phyloP scores from a whole-genome alignment of 2,888 invertebrate species.

The Gryllus longicercus region DNA sequence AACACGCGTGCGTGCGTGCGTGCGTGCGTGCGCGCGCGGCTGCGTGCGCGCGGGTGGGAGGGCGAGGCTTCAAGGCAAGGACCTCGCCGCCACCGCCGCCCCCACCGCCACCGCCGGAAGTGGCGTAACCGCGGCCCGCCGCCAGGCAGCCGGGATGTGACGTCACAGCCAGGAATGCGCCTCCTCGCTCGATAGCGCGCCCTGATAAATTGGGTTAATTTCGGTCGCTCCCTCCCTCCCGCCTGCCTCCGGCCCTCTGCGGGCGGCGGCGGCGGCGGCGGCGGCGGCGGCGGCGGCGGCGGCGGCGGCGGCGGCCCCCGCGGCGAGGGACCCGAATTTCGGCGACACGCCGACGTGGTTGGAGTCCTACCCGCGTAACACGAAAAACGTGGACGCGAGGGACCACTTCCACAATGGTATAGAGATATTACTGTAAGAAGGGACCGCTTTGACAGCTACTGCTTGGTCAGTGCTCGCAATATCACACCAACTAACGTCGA shows the following conservation, averaged over 20 bases:
- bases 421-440: too few species aligned
- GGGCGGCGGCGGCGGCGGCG: not conserved
- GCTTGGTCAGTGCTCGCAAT: too few species aligned
- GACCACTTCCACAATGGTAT: too few species aligned
- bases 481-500: too few species aligned
- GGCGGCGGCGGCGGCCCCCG: not conserved
- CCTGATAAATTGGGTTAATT: conserved; percentile 17
- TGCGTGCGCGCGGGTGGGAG: not conserved
- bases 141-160: conserved; percentile 17
- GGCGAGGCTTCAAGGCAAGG: not conserved
- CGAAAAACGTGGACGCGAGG: too few species aligned
- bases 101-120: not conserved
- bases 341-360: not conserved
- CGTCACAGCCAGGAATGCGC: not conserved
- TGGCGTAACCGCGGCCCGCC: not conserved
- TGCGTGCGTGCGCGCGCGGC: too few species aligned
- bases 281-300: too few species aligned
- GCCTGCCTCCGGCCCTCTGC: not conserved
- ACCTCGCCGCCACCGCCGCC: not conserved
- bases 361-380: too few species aligned
- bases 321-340: not conserved
- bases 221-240: not conserved
- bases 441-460: too few species aligned
- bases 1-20: too few species aligned
- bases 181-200: not conserved